Percentiles rank a stretch among this genome's conserved stretches.
These are phyloP conservation scores for Tanaodytes sp. DNA, from an alignment of 2,888 invertebrate genomes.

Conservation along the genomic window DNA sequence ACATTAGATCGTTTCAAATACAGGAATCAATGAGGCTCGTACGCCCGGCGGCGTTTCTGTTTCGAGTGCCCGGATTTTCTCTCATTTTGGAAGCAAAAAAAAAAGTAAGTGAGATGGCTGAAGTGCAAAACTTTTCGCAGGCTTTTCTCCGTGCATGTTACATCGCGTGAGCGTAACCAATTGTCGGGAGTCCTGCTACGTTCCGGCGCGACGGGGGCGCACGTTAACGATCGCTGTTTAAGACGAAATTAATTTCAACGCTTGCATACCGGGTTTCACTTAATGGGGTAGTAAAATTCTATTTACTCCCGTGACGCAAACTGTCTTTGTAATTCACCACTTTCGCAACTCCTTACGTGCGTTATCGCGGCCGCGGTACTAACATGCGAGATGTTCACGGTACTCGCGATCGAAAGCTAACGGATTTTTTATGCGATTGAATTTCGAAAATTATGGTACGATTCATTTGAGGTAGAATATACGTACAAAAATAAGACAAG, in stretches of 20 bases:
- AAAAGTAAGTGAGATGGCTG: background rate
- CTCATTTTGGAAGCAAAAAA: background rate
- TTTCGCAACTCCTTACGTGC: constrained; percentile 44
- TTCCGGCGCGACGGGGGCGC: constrained; percentile 41
- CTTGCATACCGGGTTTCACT: constrained; percentile 52
- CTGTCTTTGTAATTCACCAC: constrained; percentile 48
- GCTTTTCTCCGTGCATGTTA: constrained; percentile 52
- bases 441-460: no score
- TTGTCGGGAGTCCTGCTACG: constrained; percentile 39
- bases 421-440: no score
- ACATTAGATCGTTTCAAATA: no score
- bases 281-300: constrained; percentile 53
- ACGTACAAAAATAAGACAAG: no score
- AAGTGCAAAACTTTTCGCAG: constrained; percentile 47
- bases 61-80: constrained; percentile 22
- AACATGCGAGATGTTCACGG: constrained; percentile 25
- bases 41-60: constrained; percentile 53
- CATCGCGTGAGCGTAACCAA: constrained; percentile 57
- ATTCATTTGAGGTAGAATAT: no score
- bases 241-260: constrained; percentile 58
- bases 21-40: constrained; percentile 39
- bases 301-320: constrained; percentile 46
- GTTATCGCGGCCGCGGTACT: constrained; percentile 31
- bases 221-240: constrained; percentile 56
- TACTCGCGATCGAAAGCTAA: no score